A percentile compares a stretch with the other conserved stretches of the same genome.
These are phyloP conservation scores for Parazoanthus atlanticus DNA, from an alignment of 92 coral and sea anemone species.

Conservation along the genomic window DNA sequence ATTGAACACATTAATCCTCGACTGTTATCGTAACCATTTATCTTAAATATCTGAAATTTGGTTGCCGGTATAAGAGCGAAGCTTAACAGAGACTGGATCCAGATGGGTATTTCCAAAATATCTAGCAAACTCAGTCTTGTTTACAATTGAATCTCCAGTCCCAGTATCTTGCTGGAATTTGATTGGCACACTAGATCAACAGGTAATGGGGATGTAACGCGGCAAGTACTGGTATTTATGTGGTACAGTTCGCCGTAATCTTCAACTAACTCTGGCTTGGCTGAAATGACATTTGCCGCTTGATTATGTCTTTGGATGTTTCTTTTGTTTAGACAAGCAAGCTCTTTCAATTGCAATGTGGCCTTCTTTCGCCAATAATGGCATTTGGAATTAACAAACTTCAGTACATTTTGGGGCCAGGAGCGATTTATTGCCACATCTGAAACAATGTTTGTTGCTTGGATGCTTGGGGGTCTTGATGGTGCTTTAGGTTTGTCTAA, in stretches of 20 bases:
- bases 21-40: constrained; percentile 6
- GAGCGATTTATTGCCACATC: background rate
- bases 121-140: constrained; percentile 24
- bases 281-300: background rate
- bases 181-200: constrained; percentile 18
- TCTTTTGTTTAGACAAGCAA: background rate
- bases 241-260: constrained; percentile 10
- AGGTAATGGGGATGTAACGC: constrained; percentile 18
- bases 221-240: background rate
- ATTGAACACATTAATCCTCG: constrained; percentile 24
- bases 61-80: too few species aligned
- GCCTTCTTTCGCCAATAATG: background rate
- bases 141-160: constrained; percentile 19
- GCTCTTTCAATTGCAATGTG: background rate
- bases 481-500: background rate
- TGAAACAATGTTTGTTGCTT: background rate
- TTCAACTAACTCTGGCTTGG: background rate
- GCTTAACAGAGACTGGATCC: constrained; percentile 26
- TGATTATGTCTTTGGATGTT: background rate
- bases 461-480: background rate
- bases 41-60: constrained; percentile 15
- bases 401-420: background rate
- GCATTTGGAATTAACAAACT: background rate
- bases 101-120: constrained; percentile 23
- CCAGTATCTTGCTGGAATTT: constrained; percentile 38